Evolutionary conservation across 2,888 invertebrate species (phyloP).

Genomic region (Drosophila hamatofila): DNA sequence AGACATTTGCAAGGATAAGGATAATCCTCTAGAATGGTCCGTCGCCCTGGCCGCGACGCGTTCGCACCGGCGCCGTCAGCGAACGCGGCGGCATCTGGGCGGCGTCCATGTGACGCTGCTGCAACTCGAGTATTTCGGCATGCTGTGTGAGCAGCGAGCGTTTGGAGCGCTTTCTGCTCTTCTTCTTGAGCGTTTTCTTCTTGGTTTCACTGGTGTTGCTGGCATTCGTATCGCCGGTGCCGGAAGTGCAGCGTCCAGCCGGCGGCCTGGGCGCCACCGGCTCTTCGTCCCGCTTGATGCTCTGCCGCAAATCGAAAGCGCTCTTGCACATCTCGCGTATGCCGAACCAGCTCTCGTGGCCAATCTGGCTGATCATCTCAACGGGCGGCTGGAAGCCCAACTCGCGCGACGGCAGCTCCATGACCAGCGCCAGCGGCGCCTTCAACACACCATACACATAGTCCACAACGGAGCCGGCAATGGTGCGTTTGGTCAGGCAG

Average conservation of each 20-base stretch:
- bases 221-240: slow-evolving; percentile 1
- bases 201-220: slow-evolving; percentile 4
- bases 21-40: neutral
- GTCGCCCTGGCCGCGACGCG: slow-evolving; percentile 35
- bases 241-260: neutral
- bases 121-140: slow-evolving; percentile 45
- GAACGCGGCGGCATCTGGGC: neutral
- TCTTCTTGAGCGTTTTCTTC: slow-evolving; percentile 34
- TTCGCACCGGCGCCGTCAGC: slow-evolving; percentile 23
- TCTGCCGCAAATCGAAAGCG: slow-evolving; percentile 68
- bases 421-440: slow-evolving; percentile 83
- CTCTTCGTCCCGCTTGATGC: slow-evolving; percentile 58
- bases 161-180: slow-evolving; percentile 51
- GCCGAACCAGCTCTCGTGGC: slow-evolving; percentile 84
- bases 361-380: slow-evolving; percentile 80
- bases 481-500: slow-evolving; percentile 77
- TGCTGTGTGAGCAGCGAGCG: slow-evolving; percentile 46
- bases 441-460: slow-evolving; percentile 83
- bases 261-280: slow-evolving; percentile 38
- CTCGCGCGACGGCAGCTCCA: slow-evolving; percentile 83
- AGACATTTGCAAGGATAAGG: neutral
- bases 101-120: slow-evolving; percentile 27
- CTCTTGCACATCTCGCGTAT: slow-evolving; percentile 84
- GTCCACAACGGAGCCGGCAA: slow-evolving; percentile 84
- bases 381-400: slow-evolving; percentile 84